phyloP scores from a whole-genome alignment of 2,797 vertebrate species.

The Danio aesculapii region DNA sequence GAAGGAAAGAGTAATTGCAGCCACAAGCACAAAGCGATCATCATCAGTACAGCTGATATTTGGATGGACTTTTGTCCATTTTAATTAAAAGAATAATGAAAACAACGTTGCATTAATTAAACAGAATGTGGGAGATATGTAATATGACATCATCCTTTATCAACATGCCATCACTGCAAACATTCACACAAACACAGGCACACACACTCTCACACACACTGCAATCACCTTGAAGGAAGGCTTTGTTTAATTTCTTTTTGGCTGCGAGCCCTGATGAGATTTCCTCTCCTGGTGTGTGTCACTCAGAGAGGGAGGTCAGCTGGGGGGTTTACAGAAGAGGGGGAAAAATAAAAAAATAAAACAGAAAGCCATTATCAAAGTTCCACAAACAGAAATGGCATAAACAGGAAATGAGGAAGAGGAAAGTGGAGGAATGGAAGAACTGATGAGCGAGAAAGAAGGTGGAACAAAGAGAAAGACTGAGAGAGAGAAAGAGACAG shows the following conservation, averaged over 20 bases:
- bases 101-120: constrained; percentile 54
- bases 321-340: constrained; percentile 18
- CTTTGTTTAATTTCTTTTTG: constrained; percentile 82
- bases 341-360: neutral
- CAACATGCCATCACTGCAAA: constrained; percentile 43
- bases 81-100: constrained; percentile 41
- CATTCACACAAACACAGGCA: neutral
- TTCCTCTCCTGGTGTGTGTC: constrained; percentile 77
- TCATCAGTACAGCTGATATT: constrained; percentile 4
- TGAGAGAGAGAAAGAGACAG: constrained; percentile 6
- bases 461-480: constrained; percentile 16
- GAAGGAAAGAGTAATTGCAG: neutral
- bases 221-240: constrained; percentile 70
- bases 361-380: constrained; percentile 53
- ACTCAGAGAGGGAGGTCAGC: constrained; percentile 64
- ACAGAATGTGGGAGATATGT: constrained; percentile 49
- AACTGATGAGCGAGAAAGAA: constrained; percentile 2
- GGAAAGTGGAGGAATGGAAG: constrained; percentile 37
- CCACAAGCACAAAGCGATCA: neutral
- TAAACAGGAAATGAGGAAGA: constrained; percentile 57
- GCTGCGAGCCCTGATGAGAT: constrained; percentile 76
- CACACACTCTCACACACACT: constrained; percentile 10
- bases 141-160: constrained; percentile 47
- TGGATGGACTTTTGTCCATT: constrained; percentile 22
- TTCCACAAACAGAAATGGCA: constrained; percentile 53